Evolutionary conservation across 2,797 vertebrate species (phyloP), one percentile per base, ranked within the genome.

Genomic region (Erethizon dorsatum): DNA sequence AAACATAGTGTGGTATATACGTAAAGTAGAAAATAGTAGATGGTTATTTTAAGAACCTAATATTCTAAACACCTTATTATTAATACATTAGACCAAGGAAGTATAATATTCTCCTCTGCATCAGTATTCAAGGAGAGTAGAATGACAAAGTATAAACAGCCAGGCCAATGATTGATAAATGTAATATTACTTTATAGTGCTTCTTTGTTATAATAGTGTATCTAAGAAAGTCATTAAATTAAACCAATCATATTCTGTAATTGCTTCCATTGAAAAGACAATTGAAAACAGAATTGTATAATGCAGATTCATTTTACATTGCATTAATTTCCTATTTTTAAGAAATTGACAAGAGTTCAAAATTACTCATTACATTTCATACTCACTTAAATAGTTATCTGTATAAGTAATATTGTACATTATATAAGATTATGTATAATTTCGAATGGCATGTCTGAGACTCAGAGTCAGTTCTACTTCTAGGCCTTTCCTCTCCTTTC

Each of bases 161-260:
- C 96, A 95, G n/a, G 61, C 79, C 69, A 95, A 83, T 52, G 28
- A 92, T 90, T 96, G 63, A 82, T 22, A 91, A 45, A 89, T 78
- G 12, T 61, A 75, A 59, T 63, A 71, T 89, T 50, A 57, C 24
- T 91, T 67, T 71, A 75, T 47, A 91, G 63, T 91, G 78, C 3
- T 71, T 91, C 54, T 86, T 83, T 59, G 28, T 90, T 78, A 77
- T 75, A 65, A 73, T 45, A 85, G 52, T 57, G 22, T 87, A 47
- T 84, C 59, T 57, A 57, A 91, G 54, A 95, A 96, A 89, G 45
- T 52, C 92, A 86, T 94, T 95, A 96, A 94, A 94, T 92, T 85
- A 97, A 91, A 85, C 59, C 78, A 67, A 85, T n/a, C 63, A 50
- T 85, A 89, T 83, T 89, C 67, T 91, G 31, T 91, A 96, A 94